phyloP scores from a whole-genome alignment of 2,888 invertebrate species.

The Acleris cristana region DNA sequence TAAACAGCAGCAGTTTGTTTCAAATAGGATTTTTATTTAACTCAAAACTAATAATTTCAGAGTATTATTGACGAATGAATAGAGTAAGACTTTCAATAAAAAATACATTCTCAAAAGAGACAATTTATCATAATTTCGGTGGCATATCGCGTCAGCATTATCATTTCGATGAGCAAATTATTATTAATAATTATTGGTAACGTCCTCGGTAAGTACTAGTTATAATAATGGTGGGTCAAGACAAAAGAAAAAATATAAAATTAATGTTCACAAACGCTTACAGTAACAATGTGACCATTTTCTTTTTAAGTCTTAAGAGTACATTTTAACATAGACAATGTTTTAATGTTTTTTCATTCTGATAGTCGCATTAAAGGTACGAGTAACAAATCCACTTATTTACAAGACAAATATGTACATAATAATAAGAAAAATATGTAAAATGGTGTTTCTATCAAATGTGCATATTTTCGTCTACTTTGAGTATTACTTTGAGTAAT shows the following conservation, averaged over 20 bases:
- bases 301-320: not conserved
- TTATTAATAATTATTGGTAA: slow-evolving; percentile 19
- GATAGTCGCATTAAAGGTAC: not conserved
- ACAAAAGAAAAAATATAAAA: slow-evolving; percentile 1
- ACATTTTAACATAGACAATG: not conserved
- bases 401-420: slow-evolving; percentile 27
- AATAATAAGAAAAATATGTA: not conserved
- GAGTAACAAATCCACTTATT: slow-evolving; percentile 11
- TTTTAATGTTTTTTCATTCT: not conserved
- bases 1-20: too few relatives aligned
- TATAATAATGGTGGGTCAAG: slow-evolving; percentile 30
- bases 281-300: not conserved
- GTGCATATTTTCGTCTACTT: not conserved
- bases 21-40: too few relatives aligned
- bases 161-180: slow-evolving; percentile 1
- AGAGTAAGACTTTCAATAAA: too few relatives aligned
- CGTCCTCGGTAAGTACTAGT: slow-evolving; percentile 27
- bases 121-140: not conserved
- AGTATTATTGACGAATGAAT: too few relatives aligned
- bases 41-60: too few relatives aligned
- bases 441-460: not conserved
- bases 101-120: not conserved
- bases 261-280: not conserved
- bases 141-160: slow-evolving; percentile 9
- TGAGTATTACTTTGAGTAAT: slow-evolving; percentile 29